Evolutionary conservation across 2,888 invertebrate genomes (phyloP), one percentile per base, ranked within the genome.

Genomic region (Strigamia crassipes): DNA sequence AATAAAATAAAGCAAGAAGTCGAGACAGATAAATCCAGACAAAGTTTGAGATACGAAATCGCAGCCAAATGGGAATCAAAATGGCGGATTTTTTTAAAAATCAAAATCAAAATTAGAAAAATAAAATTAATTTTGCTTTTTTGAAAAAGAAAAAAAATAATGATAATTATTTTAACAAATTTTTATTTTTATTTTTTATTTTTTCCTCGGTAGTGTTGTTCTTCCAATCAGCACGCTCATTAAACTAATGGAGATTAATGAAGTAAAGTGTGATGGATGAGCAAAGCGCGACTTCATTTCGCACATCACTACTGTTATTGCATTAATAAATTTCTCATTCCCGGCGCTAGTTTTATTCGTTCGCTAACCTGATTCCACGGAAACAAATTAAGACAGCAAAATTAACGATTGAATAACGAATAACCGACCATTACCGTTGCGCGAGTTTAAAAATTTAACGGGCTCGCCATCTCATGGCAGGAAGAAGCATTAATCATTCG

Each of bases 281-380:
- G 66, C 27, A 27, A 66, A 66, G 27, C 66, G 31, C 66, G 9
- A 23, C 66, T 27, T 27, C 66, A 66, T 27, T 66, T 66, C 66
- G 66, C 66, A 66, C 66, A 66, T 66, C 66, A 66, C 27, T 31
- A 27, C 10, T 66, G 13, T 66, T 66, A 66, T 66, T 66, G 66
- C 66, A 66, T 66, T 66, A 66, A 66, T 66, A 66, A 66, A 66
- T 66, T 66, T 66, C 66, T 66, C 66, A 66, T 66, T 66, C 31
- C 66, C 66, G 10, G 23, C 27, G 66, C 66, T 23, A n/a, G 66
- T 9, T 66, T 66, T 66, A 66, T 66, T 12, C 31, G 13, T 66
- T 61, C 23, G 27, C 15, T 66, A 66, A 66, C 27, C 66, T 27
- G 66, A 66, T 66, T 66, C 61, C 27, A 23, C 13, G 66, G 27